A percentile compares a stretch with the other conserved stretches of the same genome.
Evolutionary conservation across 2,888 invertebrate species (phyloP).

Genomic region (Danaus chrysippus): DNA sequence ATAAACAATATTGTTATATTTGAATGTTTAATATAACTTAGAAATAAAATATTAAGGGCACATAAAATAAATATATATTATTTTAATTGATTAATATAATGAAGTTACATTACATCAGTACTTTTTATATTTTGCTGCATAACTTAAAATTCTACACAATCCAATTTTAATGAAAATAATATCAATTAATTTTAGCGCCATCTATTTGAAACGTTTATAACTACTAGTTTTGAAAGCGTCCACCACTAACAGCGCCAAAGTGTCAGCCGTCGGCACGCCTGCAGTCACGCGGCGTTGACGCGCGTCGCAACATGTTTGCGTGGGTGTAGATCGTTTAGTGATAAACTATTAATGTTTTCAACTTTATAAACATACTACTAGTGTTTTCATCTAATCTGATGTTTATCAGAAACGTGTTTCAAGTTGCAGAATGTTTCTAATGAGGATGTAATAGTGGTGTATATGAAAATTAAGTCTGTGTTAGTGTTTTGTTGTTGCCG

Average conservation of each 20-base stretch:
- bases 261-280: conserved; percentile 72
- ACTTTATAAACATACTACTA: conserved; percentile 58
- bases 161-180: conserved; percentile 31
- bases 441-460: conserved; percentile 37
- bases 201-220: conserved; percentile 41
- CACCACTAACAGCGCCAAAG: conserved; percentile 56
- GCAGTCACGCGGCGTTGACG: conserved; percentile 78
- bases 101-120: too few species aligned
- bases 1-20: not conserved
- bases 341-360: conserved; percentile 68
- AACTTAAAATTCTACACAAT: not conserved
- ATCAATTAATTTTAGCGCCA: conserved; percentile 44
- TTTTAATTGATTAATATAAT: too few species aligned
- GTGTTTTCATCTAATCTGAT: conserved; percentile 44
- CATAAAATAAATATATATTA: too few species aligned
- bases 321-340: conserved; percentile 70
- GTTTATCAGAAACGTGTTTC: conserved; percentile 34
- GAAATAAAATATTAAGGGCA: not conserved
- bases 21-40: not conserved
- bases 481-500: conserved; percentile 71
- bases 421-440: conserved; percentile 39
- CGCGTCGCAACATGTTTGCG: conserved; percentile 72
- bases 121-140: too few species aligned
- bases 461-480: conserved; percentile 53
- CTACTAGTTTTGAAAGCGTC: conserved; percentile 44